Conservation (phyloP, 2,797 vertebrate species). For the Acridotheres tristis region DNA sequence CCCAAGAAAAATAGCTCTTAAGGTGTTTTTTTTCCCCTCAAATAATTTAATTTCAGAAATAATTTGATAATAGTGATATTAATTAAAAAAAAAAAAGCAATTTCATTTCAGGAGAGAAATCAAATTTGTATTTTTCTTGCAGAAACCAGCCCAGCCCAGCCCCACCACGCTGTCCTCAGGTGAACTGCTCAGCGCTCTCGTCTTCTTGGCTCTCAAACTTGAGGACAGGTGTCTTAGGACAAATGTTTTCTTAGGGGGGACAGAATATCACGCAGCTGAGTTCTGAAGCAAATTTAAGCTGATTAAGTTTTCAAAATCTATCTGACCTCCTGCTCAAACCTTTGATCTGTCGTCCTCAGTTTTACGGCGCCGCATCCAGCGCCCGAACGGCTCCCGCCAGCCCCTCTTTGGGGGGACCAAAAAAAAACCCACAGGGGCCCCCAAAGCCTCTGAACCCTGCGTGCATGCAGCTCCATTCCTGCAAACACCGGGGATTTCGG, state of each 20-base stretch:
- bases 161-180: not conserved
- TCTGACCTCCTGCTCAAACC: conserved; percentile 22
- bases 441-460: not conserved
- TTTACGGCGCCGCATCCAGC: not conserved
- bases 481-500: not conserved
- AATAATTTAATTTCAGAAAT: not conserved
- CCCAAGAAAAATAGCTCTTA: not conserved
- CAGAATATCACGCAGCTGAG: not conserved
- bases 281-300: conserved; percentile 53
- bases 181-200: not conserved
- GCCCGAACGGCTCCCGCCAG: not conserved
- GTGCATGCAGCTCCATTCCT: not conserved
- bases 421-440: not conserved
- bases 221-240: conserved; percentile 38
- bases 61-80: not conserved
- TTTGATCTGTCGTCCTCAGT: conserved; percentile 10
- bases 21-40: accelerated
- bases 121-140: not conserved
- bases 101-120: not conserved
- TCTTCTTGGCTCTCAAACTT: not conserved
- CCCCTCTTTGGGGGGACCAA: not conserved
- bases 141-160: not conserved
- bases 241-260: conserved; percentile 39
- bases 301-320: conserved; percentile 47
- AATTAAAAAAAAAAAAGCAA: not conserved